Conservation (phyloP, 2,797 vertebrate species). For the Ibycter americanus region DNA sequence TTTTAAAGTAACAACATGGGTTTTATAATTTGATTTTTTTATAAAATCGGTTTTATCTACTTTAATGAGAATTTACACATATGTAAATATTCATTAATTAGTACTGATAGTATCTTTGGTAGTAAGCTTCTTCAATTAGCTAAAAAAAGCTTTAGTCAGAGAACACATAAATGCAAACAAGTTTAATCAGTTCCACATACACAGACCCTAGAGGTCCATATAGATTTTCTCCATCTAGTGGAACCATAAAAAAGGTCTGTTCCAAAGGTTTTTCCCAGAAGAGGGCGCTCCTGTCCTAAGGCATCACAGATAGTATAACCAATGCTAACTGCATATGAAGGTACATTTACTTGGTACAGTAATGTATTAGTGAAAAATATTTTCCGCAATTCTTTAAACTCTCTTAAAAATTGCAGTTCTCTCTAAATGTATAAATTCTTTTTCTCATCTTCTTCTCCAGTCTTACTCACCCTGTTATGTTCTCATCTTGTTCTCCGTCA, state of each 20-base stretch:
- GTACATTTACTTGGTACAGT: neutral
- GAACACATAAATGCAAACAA: neutral
- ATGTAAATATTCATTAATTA: neutral
- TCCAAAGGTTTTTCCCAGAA: neutral
- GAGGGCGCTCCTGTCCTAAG: neutral
- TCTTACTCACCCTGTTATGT: neutral
- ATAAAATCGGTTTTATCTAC: neutral
- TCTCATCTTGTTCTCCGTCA: neutral
- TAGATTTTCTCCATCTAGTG: neutral
- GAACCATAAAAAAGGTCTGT: neutral
- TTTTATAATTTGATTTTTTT: neutral
- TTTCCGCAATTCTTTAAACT: neutral
- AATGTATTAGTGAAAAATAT: neutral
- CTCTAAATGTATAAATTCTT: neutral
- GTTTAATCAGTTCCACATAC: neutral
- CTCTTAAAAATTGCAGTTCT: neutral
- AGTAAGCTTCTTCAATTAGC: neutral
- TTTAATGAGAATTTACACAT: neutral
- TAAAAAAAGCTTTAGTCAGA: neutral
- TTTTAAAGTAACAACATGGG: neutral
- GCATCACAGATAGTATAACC: no score
- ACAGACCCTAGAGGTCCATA: neutral
- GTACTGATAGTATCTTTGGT: neutral
- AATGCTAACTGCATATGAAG: neutral
- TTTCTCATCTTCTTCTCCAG: neutral